Conservation (phyloP, 1,140 invertebrate species). For the Brachionus plicatilis region DNA sequence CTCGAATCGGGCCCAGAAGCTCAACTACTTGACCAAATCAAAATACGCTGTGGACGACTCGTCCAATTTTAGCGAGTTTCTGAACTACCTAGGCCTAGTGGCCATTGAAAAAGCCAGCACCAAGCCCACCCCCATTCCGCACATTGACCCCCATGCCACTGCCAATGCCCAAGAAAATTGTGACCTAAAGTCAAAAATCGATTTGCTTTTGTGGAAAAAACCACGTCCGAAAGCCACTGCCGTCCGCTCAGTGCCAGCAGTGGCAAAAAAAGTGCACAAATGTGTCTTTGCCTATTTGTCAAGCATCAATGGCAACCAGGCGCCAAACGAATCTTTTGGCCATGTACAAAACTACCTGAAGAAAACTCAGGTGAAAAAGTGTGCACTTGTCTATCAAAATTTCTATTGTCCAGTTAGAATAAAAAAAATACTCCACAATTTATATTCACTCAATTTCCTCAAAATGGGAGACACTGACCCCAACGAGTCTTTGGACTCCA, state of each 20-base stretch:
- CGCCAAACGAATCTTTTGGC: not conserved
- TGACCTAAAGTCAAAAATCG: not conserved
- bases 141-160: not conserved
- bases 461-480: not conserved
- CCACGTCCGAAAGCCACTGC: not conserved
- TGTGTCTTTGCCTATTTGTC: not conserved
- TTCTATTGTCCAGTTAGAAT: not conserved
- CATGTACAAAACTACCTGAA: slow-evolving; percentile 4
- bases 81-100: not conserved
- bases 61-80: not conserved
- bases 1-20: not conserved
- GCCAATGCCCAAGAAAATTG: not conserved
- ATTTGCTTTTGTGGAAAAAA: not conserved
- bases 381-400: not conserved
- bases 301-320: not conserved
- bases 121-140: not conserved
- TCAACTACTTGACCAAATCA: not conserved
- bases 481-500: not conserved
- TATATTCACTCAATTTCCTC: not conserved
- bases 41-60: not conserved
- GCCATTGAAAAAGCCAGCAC: not conserved
- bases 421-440: not conserved
- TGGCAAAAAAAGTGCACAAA: not conserved
- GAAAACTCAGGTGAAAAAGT: not conserved
- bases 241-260: not conserved